Percentiles rank a stretch among this genome's conserved stretches.
These are phyloP conservation scores for Aquatica leii DNA, from an alignment of 2,888 invertebrate species.

Conservation along the genomic window DNA sequence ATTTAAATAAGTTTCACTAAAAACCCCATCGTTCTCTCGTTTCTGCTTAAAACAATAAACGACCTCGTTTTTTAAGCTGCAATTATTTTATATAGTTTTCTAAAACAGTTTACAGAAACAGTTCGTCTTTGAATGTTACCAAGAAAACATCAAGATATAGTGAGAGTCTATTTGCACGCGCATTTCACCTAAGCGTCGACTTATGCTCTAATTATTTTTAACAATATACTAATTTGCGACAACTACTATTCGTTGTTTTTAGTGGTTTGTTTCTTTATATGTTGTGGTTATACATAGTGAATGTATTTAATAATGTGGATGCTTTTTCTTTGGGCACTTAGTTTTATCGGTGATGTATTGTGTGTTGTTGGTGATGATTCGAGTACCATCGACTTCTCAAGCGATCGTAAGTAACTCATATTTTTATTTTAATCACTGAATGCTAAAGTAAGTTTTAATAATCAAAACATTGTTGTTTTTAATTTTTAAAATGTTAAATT, in stretches of 20 bases:
- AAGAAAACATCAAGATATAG: conserved; percentile 38
- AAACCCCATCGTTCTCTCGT: conserved; percentile 16
- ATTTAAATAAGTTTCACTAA: conserved; percentile 20
- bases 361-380: conserved; percentile 55
- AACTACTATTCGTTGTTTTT: conserved; percentile 24
- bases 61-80: conserved; percentile 53
- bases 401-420: conserved; percentile 19
- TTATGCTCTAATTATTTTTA: conserved; percentile 51
- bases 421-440: too few relatives aligned
- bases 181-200: conserved; percentile 28
- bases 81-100: conserved; percentile 44
- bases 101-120: conserved; percentile 23
- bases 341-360: conserved; percentile 49
- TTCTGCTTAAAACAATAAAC: conserved; percentile 43
- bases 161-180: conserved; percentile 42
- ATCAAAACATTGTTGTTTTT: too few relatives aligned
- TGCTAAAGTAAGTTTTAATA: too few relatives aligned
- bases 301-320: conserved; percentile 57
- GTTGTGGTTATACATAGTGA: conserved; percentile 5
- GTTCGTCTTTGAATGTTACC: conserved; percentile 40
- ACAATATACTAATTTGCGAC: conserved; percentile 48
- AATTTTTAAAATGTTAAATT: too few relatives aligned
- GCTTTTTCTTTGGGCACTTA: conserved; percentile 56
- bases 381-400: conserved; percentile 17
- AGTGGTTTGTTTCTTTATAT: conserved; percentile 19